These are phyloP conservation scores for Pardosa pseudoannulata DNA, from an alignment of 2,888 invertebrate genomes.

Conservation along the genomic window DNA sequence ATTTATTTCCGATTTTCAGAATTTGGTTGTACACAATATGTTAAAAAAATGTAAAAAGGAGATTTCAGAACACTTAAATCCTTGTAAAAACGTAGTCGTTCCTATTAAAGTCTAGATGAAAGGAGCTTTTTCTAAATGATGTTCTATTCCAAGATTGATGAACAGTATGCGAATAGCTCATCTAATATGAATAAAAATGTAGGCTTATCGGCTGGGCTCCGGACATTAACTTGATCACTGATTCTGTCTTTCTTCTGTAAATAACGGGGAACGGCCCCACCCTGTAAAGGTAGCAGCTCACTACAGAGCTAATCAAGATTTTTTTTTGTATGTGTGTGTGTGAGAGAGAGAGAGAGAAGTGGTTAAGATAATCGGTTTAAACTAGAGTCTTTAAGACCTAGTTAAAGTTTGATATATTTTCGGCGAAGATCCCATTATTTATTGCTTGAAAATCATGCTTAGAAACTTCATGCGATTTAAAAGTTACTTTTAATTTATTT, in stretches of 20 bases:
- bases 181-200: conserved; percentile 72
- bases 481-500: no score
- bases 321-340: conserved; percentile 31
- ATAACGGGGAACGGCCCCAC: conserved; percentile 58
- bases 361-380: conserved; percentile 34
- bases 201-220: conserved; percentile 56
- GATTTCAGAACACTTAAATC: no score
- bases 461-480: no score
- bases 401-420: no score
- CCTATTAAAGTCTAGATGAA: conserved; percentile 32
- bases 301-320: conserved; percentile 43
- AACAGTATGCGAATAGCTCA: conserved; percentile 65
- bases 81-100: no score
- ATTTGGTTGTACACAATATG: no score
- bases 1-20: no score
- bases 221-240: conserved; percentile 58
- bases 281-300: conserved; percentile 44
- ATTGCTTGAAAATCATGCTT: no score
- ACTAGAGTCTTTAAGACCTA: no score
- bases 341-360: conserved; percentile 43
- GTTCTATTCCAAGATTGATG: conserved; percentile 56
- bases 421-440: no score
- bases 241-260: conserved; percentile 59
- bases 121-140: conserved; percentile 39
- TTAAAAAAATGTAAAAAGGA: background rate